Evolutionary conservation across 2,113 vertebrate genomes (phyloP).

Genomic region (Saimiri boliviensis): DNA sequence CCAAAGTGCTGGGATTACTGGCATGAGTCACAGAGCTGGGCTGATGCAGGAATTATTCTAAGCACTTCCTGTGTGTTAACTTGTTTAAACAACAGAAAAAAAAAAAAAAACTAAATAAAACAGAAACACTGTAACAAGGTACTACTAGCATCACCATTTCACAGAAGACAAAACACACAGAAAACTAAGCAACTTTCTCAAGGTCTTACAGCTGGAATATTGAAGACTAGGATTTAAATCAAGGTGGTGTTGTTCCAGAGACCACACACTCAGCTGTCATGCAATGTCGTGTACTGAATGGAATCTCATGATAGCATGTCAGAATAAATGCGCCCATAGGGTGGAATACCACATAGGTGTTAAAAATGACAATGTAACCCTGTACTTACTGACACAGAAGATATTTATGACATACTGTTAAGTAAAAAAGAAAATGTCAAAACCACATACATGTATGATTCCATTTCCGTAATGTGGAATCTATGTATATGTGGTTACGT

Average conservation of each 20-base stretch:
- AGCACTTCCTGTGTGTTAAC: background rate
- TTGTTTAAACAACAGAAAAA: background rate
- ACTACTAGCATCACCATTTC: background rate
- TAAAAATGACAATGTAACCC: background rate
- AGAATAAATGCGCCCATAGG: background rate
- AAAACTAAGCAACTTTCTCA: background rate
- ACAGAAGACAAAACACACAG: background rate
- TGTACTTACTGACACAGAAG: background rate
- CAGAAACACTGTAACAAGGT: background rate
- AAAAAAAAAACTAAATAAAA: background rate
- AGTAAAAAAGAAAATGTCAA: background rate
- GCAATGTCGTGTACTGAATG: no score
- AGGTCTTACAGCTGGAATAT: background rate
- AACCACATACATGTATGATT: background rate
- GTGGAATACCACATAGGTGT: no score
- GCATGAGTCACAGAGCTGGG: no score
- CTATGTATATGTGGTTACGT: background rate
- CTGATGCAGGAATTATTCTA: background rate
- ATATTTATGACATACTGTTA: background rate
- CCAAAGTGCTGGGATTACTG: no score
- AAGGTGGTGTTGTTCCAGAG: background rate
- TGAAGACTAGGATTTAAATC: background rate
- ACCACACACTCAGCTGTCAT: accelerated
- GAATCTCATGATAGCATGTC: accelerated
- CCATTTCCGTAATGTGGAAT: no score